Evolutionary conservation across 2,797 vertebrate species (phyloP), one percentile per base, ranked within the genome.

Genomic region (Decapterus maruadsi): DNA sequence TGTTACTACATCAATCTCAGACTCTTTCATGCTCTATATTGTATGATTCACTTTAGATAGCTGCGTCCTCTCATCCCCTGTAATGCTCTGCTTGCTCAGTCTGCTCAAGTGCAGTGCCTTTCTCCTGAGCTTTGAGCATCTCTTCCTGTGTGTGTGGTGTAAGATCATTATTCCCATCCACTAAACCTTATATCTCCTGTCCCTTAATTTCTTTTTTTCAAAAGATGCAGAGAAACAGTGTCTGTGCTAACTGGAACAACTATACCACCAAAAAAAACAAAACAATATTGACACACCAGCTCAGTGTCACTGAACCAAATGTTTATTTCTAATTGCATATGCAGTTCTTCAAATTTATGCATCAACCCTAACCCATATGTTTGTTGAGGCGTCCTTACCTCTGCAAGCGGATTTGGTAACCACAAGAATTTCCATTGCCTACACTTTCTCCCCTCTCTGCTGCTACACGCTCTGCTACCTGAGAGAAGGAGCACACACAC

Each of bases 361-460:
- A 71, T 69, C 29, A 72, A 54, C 17, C n/a, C n/a, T n/a, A n/a
- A n/a, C n/a, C n/a, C n/a, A 70, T 4, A 10, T 46, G 26, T 70
- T 51, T 66, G 1, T 51, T 57, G 53, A 71, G 48, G 8, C 20
- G 26, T 55, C 19, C 83, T 93, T 90, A 99, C 98, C 97, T 97
- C 92, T 99, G 97, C 22, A 99, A 95, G 60, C 98, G 97, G 77
- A 99, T 99, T 84, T 99, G 98, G 89, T 99, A 99, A 2, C 98
- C 98, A 9, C 97, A 98, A 16, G 98, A 99, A 80, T 96, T 96
- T 63, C 96, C 96, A 72, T 87, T 96, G 17, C 98, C 98, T 4
- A 98, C 98, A 4, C 75, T 73, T 81, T 99, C 98, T 1, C 96
- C 97, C 77, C 98, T 95, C 90, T 99, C 98, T 57, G 96, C 92